Percentiles rank a stretch among this genome's conserved stretches.
These are phyloP conservation scores for Coregonus suidteri DNA, from an alignment of 2,797 vertebrate genomes.

Conservation along the genomic window DNA sequence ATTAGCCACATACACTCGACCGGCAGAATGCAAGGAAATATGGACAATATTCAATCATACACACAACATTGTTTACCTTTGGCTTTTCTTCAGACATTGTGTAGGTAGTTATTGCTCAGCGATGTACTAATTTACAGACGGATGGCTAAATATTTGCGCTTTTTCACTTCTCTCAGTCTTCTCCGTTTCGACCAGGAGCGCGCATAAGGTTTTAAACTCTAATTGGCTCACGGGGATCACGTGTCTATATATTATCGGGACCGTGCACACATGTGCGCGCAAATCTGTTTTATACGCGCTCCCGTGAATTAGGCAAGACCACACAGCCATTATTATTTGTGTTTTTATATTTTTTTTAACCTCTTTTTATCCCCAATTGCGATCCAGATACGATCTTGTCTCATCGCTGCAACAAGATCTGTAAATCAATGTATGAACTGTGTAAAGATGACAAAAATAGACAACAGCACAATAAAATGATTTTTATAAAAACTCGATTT, in stretches of 20 bases:
- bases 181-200: conserved; percentile 73
- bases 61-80: conserved; percentile 75
- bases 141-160: conserved; percentile 39
- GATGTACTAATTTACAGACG: conserved; percentile 20
- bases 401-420: not conserved
- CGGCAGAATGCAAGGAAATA: not conserved
- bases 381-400: no score
- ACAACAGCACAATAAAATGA: no score
- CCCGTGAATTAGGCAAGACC: conserved; percentile 41
- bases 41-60: not conserved
- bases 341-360: no score
- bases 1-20: not conserved
- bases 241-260: conserved; percentile 61
- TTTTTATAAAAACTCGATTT: no score
- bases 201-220: conserved; percentile 72
- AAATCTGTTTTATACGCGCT: conserved; percentile 49
- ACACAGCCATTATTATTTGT: not conserved
- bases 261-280: conserved; percentile 65
- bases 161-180: conserved; percentile 60
- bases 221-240: conserved; percentile 77
- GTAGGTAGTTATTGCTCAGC: conserved; percentile 32
- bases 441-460: no score
- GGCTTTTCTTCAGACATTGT: conserved; percentile 90
- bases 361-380: no score
- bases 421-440: not conserved